Base-by-base conservation (phyloP, 2,888 invertebrate genomes). In the Oeneis ivallda region DNA sequence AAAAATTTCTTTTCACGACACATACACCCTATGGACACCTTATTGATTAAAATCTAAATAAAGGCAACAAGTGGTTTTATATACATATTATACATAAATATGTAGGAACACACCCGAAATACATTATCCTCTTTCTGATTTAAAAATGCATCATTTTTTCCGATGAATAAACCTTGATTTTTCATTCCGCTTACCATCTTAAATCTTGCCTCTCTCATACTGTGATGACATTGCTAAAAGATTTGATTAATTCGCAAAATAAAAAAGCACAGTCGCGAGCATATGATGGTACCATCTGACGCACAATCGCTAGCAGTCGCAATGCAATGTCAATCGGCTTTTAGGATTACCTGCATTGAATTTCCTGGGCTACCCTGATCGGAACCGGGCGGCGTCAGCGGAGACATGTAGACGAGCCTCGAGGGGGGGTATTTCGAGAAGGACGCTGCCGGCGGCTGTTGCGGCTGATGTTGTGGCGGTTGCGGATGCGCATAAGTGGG, bases 351-450 rank as follows among this genome's bases (percentile, higher is more conserved):
- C 92, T 93, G 89, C 89, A 94, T 92, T 68, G 94, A 93, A 83
- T 94, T 94, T 70, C 95, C 95, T 11, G 96, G 96, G 75, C 96
- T 96, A 71, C 96, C 97, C 68, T 97, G 97, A 82, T 97, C 97
- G 65, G 97, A 97, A 83, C 95, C 96, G 72, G 97, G 97, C 50
- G 97, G 97, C 73, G 97, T 97, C 77, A 97, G 89, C 50, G 97
- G 97, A 50, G 96, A 95, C 83, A 96, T 96, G 87, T 96, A 96
- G 92, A 96, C 87, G 70, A 90, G 88, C 72, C 92, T 84, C 74
- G 84, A 86, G 32, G 86, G 86, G 59, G 91, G 91, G 75, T 92
- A 92, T 76, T 91, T 87, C 74, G 89, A 86, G 79, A 84, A 89
- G 13, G 86, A 76, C 7, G 85, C 72, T 59, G 83, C 79, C 67